Evolutionary conservation across 2,888 invertebrate genomes (phyloP), one percentile per base, ranked within the genome.

Genomic region (Pyrgus malvae): DNA sequence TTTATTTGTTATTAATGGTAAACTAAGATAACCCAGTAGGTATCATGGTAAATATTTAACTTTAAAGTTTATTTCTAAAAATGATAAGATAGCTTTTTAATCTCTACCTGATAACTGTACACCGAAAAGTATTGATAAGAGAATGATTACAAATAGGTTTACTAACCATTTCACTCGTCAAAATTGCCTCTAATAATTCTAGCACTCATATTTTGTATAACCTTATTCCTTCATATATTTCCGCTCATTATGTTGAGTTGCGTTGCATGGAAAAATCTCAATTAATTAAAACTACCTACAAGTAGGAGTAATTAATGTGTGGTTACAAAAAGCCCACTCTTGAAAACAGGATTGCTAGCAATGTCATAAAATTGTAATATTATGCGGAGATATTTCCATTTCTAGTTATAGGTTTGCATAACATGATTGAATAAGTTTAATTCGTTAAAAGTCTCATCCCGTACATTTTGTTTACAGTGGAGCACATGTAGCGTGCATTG

Each of bases 41-140:
- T 48, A 40, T 48, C 40, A 31, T 12, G 8, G 14, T 12, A 48
- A 38, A 48, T 48, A 48, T 48, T 48, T 17, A 40, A 9, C 38
- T 29, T 40, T 17, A 21, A 48, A 40, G 37, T 37, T 12, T 12
- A 12, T 12, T 17, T 19, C 29, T 29, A 16, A 37, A 46, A 38
- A 48, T 9, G 48, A 40, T 48, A 48, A 40, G 19, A 48, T 21
- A 40, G 19, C 19, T 40, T 48, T 48, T 8, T 29, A 44, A 25
- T 42, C 27, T 42, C 6, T n/a, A 42, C 27, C n/a, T 8, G 37
- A 48, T 48, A 48, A 48, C 12, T 37, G 7, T 25, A n/a, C 14
- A 40, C 40, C 48, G 19, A 23, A 29, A 40, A 12, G 19, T 6
- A 40, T 2, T 17, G 48, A 48, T 48, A 48, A 48, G 38, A n/a